Evolutionary conservation across 2,797 vertebrate genomes (phyloP), one percentile per base, ranked within the genome.

Genomic region (Gadopsis bispinosus): DNA sequence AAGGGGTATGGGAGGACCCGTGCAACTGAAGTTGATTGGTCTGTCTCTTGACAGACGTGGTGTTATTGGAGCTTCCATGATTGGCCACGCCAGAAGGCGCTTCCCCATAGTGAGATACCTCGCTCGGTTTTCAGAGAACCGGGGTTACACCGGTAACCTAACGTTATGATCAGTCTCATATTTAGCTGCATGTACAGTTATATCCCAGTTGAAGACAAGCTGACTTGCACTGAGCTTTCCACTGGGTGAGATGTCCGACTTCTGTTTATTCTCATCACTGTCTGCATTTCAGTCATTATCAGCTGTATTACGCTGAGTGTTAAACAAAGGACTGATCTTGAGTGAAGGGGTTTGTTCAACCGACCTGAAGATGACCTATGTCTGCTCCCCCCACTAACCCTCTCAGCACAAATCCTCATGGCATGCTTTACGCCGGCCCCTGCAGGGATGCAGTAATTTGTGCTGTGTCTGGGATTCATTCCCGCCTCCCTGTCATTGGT

Each of bases 371-470:
- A 51, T 87, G 87, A 83, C 85, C 85, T 73, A 7, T 2, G 11
- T 50, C 67, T 56, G 51, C 37, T 51, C 73, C 67, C 68, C 54
- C 47, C 72, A 31, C 70, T 75, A 66, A 85, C 55, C 13, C 74
- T 77, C 86, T 79, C 75, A 76, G 33, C 78, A 83, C 76, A 89
- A 83, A 64, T 77, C 84, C 73, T 81, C 77, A 64, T 56, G 39
- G 79, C 70, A 58, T 75, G 69, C 77, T 84, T 83, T 41, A 73
- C 20, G 20, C 60, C 17, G 73, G 70, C 73, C 70, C 78, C 75
- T 69, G 71, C 74, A 41, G 71, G 56, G 86, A 81, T 22, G 20
- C 55, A 26, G 71, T 82, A 55, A 91, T 91, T 89, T 91, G 83
- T 84, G 65, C 17, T 16, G 35, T 62, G 68, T 84, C 75, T 82